Base-by-base conservation (phyloP, 2,797 vertebrate genomes). In the Helarctos malayanus region DNA sequence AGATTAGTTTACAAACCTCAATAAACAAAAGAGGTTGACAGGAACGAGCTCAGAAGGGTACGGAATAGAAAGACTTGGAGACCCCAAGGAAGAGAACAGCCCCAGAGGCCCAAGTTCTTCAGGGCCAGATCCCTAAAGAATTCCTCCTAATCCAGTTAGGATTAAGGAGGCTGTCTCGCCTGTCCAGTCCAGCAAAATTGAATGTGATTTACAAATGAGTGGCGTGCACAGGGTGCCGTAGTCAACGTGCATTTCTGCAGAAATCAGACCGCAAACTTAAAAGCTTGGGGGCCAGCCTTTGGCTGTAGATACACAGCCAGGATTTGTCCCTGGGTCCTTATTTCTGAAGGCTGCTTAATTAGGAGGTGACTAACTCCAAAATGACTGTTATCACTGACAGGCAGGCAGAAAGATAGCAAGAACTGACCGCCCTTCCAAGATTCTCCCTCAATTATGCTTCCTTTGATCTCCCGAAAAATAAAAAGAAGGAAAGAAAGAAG, bases 361-460 rank as follows among this genome's bases (percentile, higher is more conserved):
- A 98, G 93, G 84, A 96, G 73, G 78, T 97, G 97, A 95, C 93
- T 97, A 88, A 97, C 97, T 99, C 97, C 96, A 85, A 96, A 96
- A 94, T 97, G 97, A 95, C 97, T 97, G 97, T 98, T 98, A 98
- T 98, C 98, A 90, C 75, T 96, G 96, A 97, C 71, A 97, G 73
- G 94, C 97, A 98, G 97, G 96, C 97, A 97, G 96, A 98, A 96
- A 96, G 76, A 79, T 27, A 89, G 81, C 88, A 57, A 97, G 69
- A 32, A 80, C 78, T 45, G 73, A 93, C 84, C 73, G 45, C 16
- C 14, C 63, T 96, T 83, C 90, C 84, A 94, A 94, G 91, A 79
- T 57, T 95, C 90, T 96, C 75, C 75, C 85, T 91, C 95, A 90
- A 14, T 94, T 68, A 94, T 1, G 32, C 8, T 49, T 49, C 54